Evolutionary conservation across 2,888 invertebrate species (phyloP), one percentile per base, ranked within the genome.

Genomic region (Chydorus sphaericus): DNA sequence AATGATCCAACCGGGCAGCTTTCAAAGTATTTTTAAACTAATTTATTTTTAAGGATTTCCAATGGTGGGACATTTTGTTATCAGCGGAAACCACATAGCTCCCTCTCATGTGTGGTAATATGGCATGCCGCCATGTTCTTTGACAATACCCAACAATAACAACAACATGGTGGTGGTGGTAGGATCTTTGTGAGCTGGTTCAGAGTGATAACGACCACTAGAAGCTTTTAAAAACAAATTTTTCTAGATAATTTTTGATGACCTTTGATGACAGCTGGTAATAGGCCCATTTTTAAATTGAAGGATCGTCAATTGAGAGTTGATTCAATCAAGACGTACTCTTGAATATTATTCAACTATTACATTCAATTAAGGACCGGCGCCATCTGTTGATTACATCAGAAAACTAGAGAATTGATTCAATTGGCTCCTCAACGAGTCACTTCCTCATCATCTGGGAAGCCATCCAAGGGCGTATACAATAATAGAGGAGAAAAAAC

Each of bases 351-450:
- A n/a, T n/a, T n/a, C n/a, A n/a, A n/a, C n/a, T n/a, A n/a, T n/a
- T n/a, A n/a, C n/a, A n/a, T n/a, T n/a, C n/a, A n/a, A n/a, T n/a
- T n/a, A n/a, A n/a, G n/a, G n/a, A n/a, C n/a, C n/a, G n/a, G n/a
- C n/a, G n/a, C n/a, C n/a, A n/a, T n/a, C n/a, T n/a, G n/a, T n/a
- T n/a, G n/a, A n/a, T n/a, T n/a, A n/a, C n/a, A n/a, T n/a, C n/a
- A n/a, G n/a, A n/a, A n/a, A n/a, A n/a, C n/a, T n/a, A n/a, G n/a
- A n/a, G n/a, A 28, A 44, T 44, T 44, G 44, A 44, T 44, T 44
- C 44, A 44, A 44, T 44, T 44, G 44, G 44, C 44, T n/a, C 44
- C 44, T 44, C 44, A 44, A 44, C 44, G 44, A 44, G 44, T 44
- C 10, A 44, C 44, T 44, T 44, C 44, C 44, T 44, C 44, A 44